Evolutionary conservation across 2,113 vertebrate genomes (phyloP), one percentile per base, ranked within the genome.

Genomic region (Morone saxatilis): DNA sequence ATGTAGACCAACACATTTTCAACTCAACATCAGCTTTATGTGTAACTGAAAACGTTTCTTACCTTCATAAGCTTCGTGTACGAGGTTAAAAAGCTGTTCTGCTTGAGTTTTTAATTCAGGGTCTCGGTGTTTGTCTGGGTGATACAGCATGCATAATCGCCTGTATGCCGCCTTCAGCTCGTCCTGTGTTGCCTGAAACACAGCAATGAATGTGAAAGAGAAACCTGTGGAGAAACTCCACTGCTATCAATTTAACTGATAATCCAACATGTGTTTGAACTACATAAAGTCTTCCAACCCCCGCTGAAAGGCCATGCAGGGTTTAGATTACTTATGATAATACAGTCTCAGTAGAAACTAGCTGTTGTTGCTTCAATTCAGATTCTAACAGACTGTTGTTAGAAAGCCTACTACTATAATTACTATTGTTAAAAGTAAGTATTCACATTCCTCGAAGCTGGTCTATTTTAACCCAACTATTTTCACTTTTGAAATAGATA

Each of bases 61-160:
- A 99, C 98, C 98, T 97, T 99, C 97, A 93, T 99, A 99, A 3
- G 98, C 98, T 93, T 98, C 96, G 81, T 99, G 98, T 13, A 98
- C 97, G 1, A 98, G 96, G 95, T 98, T 99, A 89, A 99, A 99
- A 22, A 99, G 97, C 20, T 95, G 95, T 31, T 99, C 98, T 0
- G 98, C 98, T 66, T 99, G 98, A 0, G 48, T 92, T 80, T 99
- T 99, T 70, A 99, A 96, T 86, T 99, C 98, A 0, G 98, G 98
- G 93, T 99, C 97, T 48, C 98, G 85, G 96, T 99, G 98, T 94
- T 99, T 99, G 95, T 99, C 98, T 0, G 98, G 98, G 72, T 99
- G 98, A 95, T 99, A 99, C 0, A 99, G 93, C 98, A 99, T 99
- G 51, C 98, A 99, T 77, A 99, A 91, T 51, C 98, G 93, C 63